Conservation (phyloP, 1,140 invertebrate genomes). For the Colletes gigas region DNA sequence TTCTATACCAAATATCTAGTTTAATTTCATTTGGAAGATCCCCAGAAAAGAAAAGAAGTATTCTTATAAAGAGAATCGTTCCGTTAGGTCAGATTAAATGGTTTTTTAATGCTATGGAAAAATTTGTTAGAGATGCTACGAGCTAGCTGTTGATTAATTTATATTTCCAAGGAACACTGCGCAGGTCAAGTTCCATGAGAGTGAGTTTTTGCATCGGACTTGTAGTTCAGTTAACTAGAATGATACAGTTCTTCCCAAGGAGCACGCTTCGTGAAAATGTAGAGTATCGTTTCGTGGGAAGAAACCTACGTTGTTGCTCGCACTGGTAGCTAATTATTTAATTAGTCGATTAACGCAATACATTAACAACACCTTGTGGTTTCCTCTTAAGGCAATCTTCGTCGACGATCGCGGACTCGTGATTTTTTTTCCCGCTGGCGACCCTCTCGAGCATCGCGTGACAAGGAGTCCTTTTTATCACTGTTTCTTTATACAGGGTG, state of each 20-base stretch:
- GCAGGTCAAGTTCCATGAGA: not conserved
- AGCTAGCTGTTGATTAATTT: too few relatives aligned
- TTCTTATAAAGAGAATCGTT: too few relatives aligned
- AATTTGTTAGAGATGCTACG: too few relatives aligned
- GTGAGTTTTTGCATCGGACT: not conserved
- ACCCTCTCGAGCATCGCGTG: not conserved
- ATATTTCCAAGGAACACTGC: too few relatives aligned
- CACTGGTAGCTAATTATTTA: not conserved
- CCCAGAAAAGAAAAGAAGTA: too few relatives aligned
- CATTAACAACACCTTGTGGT: not conserved
- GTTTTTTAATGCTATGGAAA: too few relatives aligned
- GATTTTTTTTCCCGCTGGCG: too few relatives aligned
- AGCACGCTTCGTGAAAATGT: not conserved
- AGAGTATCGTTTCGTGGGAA: not conserved
- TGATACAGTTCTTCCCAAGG: too few relatives aligned
- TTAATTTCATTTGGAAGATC: too few relatives aligned
- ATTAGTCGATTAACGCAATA: constrained; percentile 2
- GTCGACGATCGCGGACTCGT: not conserved
- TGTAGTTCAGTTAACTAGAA: too few relatives aligned
- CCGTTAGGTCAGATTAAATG: too few relatives aligned
- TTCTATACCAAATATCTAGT: too few relatives aligned
- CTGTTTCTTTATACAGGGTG: not conserved
- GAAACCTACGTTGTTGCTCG: not conserved
- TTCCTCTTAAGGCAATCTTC: not conserved
- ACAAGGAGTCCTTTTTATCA: not conserved